Conservation (phyloP, 2,888 invertebrate species). For the Ophraella communa region DNA sequence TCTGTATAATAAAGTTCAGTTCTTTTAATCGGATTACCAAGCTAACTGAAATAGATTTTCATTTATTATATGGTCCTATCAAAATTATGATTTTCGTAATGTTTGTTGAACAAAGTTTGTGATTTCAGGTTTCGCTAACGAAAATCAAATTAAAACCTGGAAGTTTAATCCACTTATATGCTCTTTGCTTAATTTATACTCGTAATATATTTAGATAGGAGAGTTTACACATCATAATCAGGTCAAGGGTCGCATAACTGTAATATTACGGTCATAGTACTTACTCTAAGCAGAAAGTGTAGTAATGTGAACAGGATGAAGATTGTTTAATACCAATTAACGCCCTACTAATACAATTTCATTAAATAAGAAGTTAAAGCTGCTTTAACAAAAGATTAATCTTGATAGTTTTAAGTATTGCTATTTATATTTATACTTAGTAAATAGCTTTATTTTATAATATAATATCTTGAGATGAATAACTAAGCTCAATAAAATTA, state of each 20-base stretch:
- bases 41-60: constrained; percentile 21
- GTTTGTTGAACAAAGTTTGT: constrained; percentile 32
- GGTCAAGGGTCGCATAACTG: constrained; percentile 12
- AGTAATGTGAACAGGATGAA: background rate
- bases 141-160: constrained; percentile 29
- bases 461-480: no score
- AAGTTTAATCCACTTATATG: constrained; percentile 33
- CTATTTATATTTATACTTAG: no score
- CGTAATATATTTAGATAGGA: constrained; percentile 25
- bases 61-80: constrained; percentile 23
- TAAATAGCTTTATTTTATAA: no score
- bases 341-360: background rate
- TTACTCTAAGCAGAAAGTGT: background rate
- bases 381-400: no score
- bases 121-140: constrained; percentile 27
- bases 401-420: no score
- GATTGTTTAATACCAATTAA: background rate
- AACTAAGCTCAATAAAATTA: no score
- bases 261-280: background rate
- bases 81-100: constrained; percentile 30
- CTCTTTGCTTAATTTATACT: constrained; percentile 28
- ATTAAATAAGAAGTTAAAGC: no score
- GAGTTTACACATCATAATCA: constrained; percentile 9
- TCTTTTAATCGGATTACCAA: background rate
- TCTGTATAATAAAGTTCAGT: background rate